Percentiles rank a stretch among this genome's conserved stretches.
phyloP scores from a whole-genome alignment of 2,888 invertebrate species.

The Apotomis betuletana region DNA sequence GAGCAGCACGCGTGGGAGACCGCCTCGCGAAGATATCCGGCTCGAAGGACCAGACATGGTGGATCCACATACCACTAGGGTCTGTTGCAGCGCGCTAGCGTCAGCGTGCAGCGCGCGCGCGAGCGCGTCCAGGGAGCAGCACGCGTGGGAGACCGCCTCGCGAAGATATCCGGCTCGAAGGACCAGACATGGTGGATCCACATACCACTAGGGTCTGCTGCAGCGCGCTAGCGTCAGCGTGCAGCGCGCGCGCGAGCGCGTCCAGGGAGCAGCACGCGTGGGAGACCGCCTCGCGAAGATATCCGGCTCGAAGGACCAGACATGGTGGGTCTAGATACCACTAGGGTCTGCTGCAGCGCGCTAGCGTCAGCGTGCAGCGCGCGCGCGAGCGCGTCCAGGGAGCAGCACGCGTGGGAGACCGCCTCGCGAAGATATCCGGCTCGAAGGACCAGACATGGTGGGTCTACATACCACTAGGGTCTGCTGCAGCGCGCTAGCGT shows the following conservation, averaged over 20 bases:
- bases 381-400: constrained; percentile 71
- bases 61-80: constrained; percentile 47
- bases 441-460: no score
- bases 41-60: no score
- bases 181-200: no score
- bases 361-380: constrained; percentile 68
- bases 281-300: constrained; percentile 51
- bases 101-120: constrained; percentile 67
- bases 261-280: constrained; percentile 37
- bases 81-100: constrained; percentile 63
- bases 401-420: constrained; percentile 65
- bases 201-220: constrained; percentile 54
- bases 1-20: constrained; percentile 67
- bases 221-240: constrained; percentile 68
- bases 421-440: constrained; percentile 48
- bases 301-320: no score
- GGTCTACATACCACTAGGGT: constrained; percentile 64
- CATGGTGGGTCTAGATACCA: constrained; percentile 55
- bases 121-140: constrained; percentile 37
- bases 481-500: constrained; percentile 65
- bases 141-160: constrained; percentile 51
- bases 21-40: constrained; percentile 48
- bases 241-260: constrained; percentile 54
- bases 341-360: constrained; percentile 65
- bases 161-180: no score